A percentile compares a stretch with the other conserved stretches of the same genome.
Conservation (phyloP, 1,140 invertebrate genomes). For the Macrobrachium rosenbergii region DNA sequence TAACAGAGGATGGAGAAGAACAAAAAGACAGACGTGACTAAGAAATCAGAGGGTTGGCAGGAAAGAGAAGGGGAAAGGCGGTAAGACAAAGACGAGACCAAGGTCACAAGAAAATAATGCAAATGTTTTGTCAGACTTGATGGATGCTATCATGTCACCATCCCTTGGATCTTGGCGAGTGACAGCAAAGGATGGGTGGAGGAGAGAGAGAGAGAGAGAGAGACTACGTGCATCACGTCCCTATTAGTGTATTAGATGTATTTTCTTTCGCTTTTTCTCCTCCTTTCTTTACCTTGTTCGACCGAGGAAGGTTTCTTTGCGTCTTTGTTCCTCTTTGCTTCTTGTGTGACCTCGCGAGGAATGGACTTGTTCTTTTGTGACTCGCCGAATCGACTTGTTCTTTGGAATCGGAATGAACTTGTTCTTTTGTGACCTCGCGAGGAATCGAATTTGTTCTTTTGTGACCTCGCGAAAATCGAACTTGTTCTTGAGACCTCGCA, state of each 20-base stretch:
- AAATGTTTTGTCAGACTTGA: too few species aligned
- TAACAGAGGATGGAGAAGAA: not conserved
- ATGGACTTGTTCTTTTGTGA: too few species aligned
- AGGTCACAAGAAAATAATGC: not conserved
- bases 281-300: too few species aligned
- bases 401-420: too few species aligned
- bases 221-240: constrained; percentile 14
- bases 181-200: not conserved
- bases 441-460: not conserved
- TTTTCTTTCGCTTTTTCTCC: not conserved
- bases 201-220: constrained; percentile 30
- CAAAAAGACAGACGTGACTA: too few species aligned
- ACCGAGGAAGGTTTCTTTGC: too few species aligned
- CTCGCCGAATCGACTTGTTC: too few species aligned
- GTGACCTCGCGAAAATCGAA: not conserved
- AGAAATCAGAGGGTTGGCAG: too few species aligned
- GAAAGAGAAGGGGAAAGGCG: too few species aligned
- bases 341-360: not conserved
- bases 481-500: too few species aligned
- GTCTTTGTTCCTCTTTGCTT: not conserved
- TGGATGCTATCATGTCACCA: too few species aligned
- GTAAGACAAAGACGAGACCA: not conserved
- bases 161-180: too few species aligned
- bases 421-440: not conserved
- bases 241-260: not conserved